Base-by-base conservation (phyloP, 1,140 invertebrate genomes). In the Nasonia giraulti region DNA sequence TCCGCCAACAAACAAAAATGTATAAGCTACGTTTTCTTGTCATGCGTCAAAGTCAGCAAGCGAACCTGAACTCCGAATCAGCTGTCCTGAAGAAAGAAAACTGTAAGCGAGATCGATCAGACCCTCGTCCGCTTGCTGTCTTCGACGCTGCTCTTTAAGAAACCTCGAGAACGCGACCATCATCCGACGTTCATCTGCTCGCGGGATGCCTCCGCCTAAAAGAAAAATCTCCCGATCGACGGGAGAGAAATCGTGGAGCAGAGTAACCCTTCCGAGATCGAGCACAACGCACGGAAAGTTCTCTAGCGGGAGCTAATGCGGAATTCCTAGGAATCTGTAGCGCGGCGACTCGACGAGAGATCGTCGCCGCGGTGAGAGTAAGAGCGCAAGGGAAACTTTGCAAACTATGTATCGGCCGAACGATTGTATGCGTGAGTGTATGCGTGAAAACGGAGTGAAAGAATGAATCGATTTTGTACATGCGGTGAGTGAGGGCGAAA, bases 361-460 rank as follows among this genome's bases (percentile, higher is more conserved):
- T 10, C 12, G 55, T n/a, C 55, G 55, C 14, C 55, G 55, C 20
- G 6, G 55, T 62, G 55, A 62, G 37, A 78, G 27, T 33, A 71
- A 71, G 62, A 78, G 44, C 12, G 77, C 20, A 66, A 62, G 62
- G 55, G 44, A 84, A 74, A 79, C 71, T 84, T 84, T 71, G n/a
- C 33, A 80, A 80, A 40, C 44, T 73, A 84, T 66, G 69, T 66
- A 74, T 78, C 40, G 47, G 75, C 40, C 44, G 44, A 66, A 74
- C 44, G 77, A 74, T n/a, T 66, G 31, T 73, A 44, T 76, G 8
- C 47, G 50, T 79, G 27, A 6, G 27, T 66, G 31, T 73, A 44
- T 76, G 8, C 47, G 50, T 79, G 27, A 6, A 40, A 17, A 74
- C 44, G 74, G 40, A 83, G 44, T 68, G 82, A 84, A 84, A 76